Evolutionary conservation across 2,888 invertebrate species (phyloP), one percentile per base, ranked within the genome.

Genomic region (Cryptophagus acutangulus): DNA sequence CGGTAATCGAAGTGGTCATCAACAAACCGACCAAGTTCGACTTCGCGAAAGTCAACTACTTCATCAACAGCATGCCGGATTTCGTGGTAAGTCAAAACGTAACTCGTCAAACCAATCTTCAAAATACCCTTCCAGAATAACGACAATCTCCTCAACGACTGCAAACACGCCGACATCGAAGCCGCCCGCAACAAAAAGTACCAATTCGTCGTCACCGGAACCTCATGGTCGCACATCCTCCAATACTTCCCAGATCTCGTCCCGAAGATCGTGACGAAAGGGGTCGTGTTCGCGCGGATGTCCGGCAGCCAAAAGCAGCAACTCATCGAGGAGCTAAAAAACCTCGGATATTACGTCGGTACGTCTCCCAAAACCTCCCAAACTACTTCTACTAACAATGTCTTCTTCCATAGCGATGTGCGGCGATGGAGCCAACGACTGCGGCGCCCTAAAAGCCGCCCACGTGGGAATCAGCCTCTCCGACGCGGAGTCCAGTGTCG

Each of bases 401-500:
- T 4, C 9, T 24, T 50, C 67, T 69, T 57, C 74, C n/a, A n/a
- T n/a, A 79, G 90, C 84, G 0, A 93, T 93, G 93, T 95, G 95
- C 58, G 96, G 96, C 0, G 96, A 96, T 70, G 96, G 96, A 3
- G 94, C 95, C 0, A 96, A 96, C 70, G 96, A 96, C 69, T 95
- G 94, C 65, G 94, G 94, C 1, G 94, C 94, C 0, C 69, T 94
- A 1, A 88, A 92, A 57, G 89, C 90, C 0, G 94, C 94, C 0
- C 92, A 95, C 66, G 84, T 91, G 0, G 94, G 95, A 6, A 85
- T 95, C 16, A 89, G 89, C 0, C 75, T 95, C 2, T 93, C 93
- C 0, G 91, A 92, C 59, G 84, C 90, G 0, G 94, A 95, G 70
- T 87, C 91, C 3, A 89, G 90, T 4, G 92, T 94, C 0, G 95